Evolutionary conservation across 2,888 invertebrate genomes (phyloP), one percentile per base, ranked within the genome.

Genomic region (Argyresthia albistria): DNA sequence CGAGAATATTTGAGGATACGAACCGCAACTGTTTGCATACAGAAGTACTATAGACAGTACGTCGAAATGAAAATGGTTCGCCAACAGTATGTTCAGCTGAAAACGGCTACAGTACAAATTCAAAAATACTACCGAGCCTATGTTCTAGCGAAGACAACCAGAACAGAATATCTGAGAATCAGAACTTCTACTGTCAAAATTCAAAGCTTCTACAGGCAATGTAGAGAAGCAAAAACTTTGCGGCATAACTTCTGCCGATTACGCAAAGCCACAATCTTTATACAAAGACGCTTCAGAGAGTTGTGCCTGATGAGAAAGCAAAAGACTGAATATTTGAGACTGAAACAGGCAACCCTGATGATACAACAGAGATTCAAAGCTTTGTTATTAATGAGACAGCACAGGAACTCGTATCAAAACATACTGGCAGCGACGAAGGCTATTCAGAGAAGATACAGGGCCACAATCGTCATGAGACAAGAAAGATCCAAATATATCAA

Each of bases 201-300:
- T 25, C 52, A 52, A 25, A 39, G 9, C 9, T 46, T 11, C n/a
- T 52, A 52, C 42, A 46, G 52, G 35, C 25, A n/a, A 35, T 73
- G 69, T 53, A 73, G 59, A 60, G 59, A 67, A 62, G 64, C 65
- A 60, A 60, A 62, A 60, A 60, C 11, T 43, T 58, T 62, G 8
- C 71, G 80, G 47, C 62, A 70, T 16, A 57, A 70, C 16, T 91
- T 81, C 60, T 55, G 74, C 10, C 57, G 66, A 39, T 60, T 86
- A 47, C 88, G 70, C 60, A 62, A 65, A n/a, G 73, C 82, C 0
- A 64, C 70, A 4, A 57, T 78, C 11, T 58, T 62, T 36, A 61
- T 91, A 51, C 90, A 91, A 60, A 71, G 60, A 50, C 64, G 60
- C 50, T 90, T 80, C 55, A 70, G 74, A 56, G 69, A 67, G 51